Base-by-base conservation (phyloP, 2,113 vertebrate species). In the Notothenia rossii region DNA sequence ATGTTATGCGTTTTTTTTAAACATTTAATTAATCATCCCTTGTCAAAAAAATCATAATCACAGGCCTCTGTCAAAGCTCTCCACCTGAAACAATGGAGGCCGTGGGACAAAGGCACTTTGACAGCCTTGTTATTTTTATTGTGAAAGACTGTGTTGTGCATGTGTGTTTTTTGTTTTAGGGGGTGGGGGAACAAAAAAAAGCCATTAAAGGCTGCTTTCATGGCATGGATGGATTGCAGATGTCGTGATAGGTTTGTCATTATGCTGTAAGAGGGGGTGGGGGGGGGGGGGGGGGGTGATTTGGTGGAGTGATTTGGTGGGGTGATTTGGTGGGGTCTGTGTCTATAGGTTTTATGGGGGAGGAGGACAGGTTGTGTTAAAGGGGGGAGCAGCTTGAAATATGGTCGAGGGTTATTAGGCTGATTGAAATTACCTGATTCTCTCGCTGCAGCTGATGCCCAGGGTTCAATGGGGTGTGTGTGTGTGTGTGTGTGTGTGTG, bases 381-480 rank as follows among this genome's bases (percentile, higher is more conserved):
- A 85, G 58, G 72, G 77, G 82, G 83, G 88, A 75, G 84, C 69
- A 79, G 86, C 79, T 89, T 92, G 90, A 92, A 83, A 92, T 86
- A 93, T 89, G 89, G 90, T 50, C 12, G 72, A 70, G 68, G 85
- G 85, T 91, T 88, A 89, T 91, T 92, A 92, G 85, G 83, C 82
- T 88, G 87, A 94, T 92, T 90, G 90, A 91, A 91, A 88, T 91
- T 82, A 91, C 86, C 88, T n/a, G 77, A 79, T 87, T 90, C 62
- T 75, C 77, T 73, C 43, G 1, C 71, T 78, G 81, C 90, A 93
- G 91, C 88, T 90, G 92, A 90, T 90, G 87, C 91, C 76, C 78
- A 59, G 20, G 65, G 64, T 85, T 75, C 3, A 25, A 69, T 64
- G 56, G 54, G 56, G 36, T n/a, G n/a, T n/a, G n/a, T n/a, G n/a